phyloP scores from a whole-genome alignment of 2,113 vertebrate species.

The Athene cunicularia region DNA sequence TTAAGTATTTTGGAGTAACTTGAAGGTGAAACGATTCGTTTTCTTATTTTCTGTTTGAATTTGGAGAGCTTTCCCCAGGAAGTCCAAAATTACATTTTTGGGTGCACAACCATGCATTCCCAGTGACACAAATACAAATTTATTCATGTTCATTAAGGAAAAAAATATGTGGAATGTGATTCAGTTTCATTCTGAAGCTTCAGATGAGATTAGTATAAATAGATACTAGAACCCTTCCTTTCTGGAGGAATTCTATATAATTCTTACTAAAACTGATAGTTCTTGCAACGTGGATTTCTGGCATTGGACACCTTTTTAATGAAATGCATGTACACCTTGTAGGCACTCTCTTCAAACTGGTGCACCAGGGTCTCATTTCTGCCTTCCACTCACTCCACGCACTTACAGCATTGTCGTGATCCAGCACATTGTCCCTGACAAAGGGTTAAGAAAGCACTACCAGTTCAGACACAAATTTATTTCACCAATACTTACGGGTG shows the following conservation, averaged over 20 bases:
- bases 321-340: background rate
- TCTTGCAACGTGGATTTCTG: background rate
- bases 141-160: background rate
- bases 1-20: background rate
- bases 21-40: background rate
- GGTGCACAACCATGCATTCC: background rate
- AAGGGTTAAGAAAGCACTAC: background rate
- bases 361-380: background rate
- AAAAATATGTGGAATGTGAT: background rate
- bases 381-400: background rate
- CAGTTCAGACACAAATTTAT: background rate
- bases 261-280: background rate
- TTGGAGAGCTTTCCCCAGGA: background rate
- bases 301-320: background rate
- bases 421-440: fast-evolving
- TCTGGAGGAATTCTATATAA: background rate
- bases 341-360: background rate
- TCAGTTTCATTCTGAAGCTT: background rate
- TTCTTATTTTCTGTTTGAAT: background rate
- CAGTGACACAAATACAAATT: background rate
- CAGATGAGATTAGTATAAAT: background rate
- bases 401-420: background rate
- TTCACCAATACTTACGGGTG: background rate
- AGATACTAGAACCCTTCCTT: background rate
- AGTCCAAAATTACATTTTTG: background rate